Base-by-base conservation (phyloP, 2,888 invertebrate genomes). In the Smittia sp. region DNA sequence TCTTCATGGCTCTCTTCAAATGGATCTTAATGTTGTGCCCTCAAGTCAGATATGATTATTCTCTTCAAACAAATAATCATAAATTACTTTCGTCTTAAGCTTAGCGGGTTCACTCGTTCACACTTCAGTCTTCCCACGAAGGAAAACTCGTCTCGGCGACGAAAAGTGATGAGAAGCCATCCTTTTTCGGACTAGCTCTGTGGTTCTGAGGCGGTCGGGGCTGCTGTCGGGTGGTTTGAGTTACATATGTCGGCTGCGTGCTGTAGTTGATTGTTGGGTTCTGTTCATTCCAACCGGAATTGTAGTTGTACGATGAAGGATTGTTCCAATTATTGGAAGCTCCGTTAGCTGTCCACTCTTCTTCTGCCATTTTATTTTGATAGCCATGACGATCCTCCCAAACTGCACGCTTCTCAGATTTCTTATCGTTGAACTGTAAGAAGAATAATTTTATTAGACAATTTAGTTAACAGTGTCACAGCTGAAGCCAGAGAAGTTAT, bases 121-220 rank as follows among this genome's bases (percentile, higher is more conserved):
- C 32, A 32, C 3, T 32, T 85, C 85, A 89, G 81, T 89, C 89
- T 77, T 89, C 89, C 89, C 89, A 89, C 76, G 85, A 80, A 22
- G 89, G 89, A 79, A 88, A 88, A 77, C 83, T 85, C 67, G 85
- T 83, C 78, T 87, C 86, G 74, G 84, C 83, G 74, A 88, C 82
- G 78, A 88, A 88, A 76, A 88, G 83, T 76, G 81, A 80, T 46
- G 76, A 75, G 75, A 82, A 82, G 76, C 80, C 81, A 73, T 75
- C 76, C 76, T 75, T 76, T 77, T 75, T 69, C 74, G 75, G 70
- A 75, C 67, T 52, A 73, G 79, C 77, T 75, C 76, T 78, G 73
- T 77, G 76, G 46, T 76, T 77, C 74, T 77, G 76, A 76, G 76
- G 77, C 75, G 75, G 75, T 46, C 76, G 77, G 69, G 72, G 77